Evolutionary conservation across 2,888 invertebrate species (phyloP).

Genomic region (Clivina fossor): DNA sequence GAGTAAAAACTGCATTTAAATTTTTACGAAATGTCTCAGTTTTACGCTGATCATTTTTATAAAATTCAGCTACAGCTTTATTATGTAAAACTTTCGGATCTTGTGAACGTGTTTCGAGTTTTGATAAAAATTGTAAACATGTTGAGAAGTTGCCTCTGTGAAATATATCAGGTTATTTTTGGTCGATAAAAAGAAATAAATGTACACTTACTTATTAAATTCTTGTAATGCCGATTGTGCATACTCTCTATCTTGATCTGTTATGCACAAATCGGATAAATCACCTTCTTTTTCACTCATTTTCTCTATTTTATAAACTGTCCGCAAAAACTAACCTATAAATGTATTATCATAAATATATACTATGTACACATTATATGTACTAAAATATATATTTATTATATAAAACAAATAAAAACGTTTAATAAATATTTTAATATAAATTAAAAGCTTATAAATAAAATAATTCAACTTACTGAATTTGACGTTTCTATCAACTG

Average conservation of each 20-base stretch:
- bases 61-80: conserved; percentile 81
- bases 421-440: no score
- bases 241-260: conserved; percentile 50
- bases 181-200: not conserved
- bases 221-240: conserved; percentile 50
- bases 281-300: conserved; percentile 48
- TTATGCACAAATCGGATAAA: conserved; percentile 47
- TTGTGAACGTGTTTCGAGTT: conserved; percentile 64
- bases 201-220: conserved; percentile 52
- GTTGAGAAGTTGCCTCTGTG: conserved; percentile 61
- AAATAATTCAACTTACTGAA: no score
- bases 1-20: conserved; percentile 63
- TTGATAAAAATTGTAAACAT: conserved; percentile 64
- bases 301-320: no score
- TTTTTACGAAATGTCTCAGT: conserved; percentile 71
- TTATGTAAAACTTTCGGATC: conserved; percentile 81
- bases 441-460: no score
- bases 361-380: no score
- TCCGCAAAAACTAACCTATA: no score
- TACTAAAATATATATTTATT: no score
- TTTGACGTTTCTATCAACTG: no score
- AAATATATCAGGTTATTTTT: conserved; percentile 28
- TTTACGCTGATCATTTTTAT: conserved; percentile 70
- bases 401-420: no score
- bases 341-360: not conserved